Evolutionary conservation across 2,888 invertebrate genomes (phyloP).

Genomic region (Agrotis puta): DNA sequence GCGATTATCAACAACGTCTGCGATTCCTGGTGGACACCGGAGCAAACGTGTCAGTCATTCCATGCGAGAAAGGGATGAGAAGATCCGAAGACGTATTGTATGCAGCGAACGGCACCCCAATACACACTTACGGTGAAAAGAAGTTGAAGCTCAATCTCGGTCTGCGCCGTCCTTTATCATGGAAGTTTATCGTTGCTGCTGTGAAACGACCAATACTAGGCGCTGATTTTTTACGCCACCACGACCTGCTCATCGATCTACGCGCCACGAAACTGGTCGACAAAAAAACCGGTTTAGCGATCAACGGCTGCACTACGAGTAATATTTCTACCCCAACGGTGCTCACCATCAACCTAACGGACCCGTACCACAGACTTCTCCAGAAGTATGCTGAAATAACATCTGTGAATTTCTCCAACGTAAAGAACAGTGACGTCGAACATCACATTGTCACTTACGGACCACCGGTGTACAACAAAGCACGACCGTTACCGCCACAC

Average conservation of each 20-base stretch:
- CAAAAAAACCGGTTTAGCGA: background rate
- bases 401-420: background rate
- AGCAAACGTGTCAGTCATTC: background rate
- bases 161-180: background rate
- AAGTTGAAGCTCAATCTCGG: background rate
- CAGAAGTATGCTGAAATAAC: background rate
- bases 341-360: too few species aligned
- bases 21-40: too few species aligned
- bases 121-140: background rate
- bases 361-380: background rate
- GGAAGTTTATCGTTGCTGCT: background rate
- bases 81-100: background rate
- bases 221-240: background rate
- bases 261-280: background rate
- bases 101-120: background rate
- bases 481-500: background rate
- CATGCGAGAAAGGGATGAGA: background rate
- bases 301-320: background rate
- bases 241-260: background rate
- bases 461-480: background rate
- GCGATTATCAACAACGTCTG: background rate
- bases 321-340: too few species aligned
- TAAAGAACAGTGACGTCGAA: slow-evolving; percentile 1
- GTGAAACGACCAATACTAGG: background rate
- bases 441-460: background rate